Evolutionary conservation across 2,888 invertebrate genomes (phyloP).

Genomic region (Hyposoter didymator): DNA sequence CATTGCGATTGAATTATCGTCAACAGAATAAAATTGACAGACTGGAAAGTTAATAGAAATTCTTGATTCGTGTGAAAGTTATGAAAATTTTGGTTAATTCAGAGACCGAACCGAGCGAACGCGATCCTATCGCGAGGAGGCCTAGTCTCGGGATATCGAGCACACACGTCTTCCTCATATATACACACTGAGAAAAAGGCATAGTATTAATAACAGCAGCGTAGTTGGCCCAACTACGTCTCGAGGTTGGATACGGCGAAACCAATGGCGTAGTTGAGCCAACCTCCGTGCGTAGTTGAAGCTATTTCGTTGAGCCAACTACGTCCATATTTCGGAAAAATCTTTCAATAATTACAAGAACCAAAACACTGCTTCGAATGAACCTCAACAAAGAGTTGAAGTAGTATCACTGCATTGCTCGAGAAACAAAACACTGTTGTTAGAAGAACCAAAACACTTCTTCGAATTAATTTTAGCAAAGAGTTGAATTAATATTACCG

Average conservation of each 20-base stretch:
- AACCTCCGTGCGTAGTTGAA: background rate
- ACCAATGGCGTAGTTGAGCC: constrained; percentile 26
- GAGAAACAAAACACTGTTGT: too few species aligned
- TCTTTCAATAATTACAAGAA: background rate
- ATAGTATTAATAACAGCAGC: too few species aligned
- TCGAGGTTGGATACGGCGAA: constrained; percentile 1
- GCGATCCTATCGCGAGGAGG: background rate
- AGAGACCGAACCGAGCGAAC: background rate
- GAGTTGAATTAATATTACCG: too few species aligned
- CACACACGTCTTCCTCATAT: background rate
- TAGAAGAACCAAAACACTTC: too few species aligned
- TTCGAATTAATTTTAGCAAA: too few species aligned
- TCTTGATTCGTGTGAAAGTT: background rate
- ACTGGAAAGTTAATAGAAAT: background rate
- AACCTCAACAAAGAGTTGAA: too few species aligned
- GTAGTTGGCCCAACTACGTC: constrained; percentile 4
- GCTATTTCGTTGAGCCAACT: constrained; percentile 5
- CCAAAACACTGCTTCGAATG: background rate
- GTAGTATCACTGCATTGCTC: too few species aligned
- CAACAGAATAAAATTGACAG: background rate
- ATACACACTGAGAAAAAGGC: background rate
- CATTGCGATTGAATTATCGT: background rate
- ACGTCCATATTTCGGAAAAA: background rate
- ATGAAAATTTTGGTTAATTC: background rate
- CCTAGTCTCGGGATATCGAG: background rate